These are phyloP conservation scores for Pseudococcus viburni DNA, from an alignment of 2,888 invertebrate genomes.

Conservation along the genomic window DNA sequence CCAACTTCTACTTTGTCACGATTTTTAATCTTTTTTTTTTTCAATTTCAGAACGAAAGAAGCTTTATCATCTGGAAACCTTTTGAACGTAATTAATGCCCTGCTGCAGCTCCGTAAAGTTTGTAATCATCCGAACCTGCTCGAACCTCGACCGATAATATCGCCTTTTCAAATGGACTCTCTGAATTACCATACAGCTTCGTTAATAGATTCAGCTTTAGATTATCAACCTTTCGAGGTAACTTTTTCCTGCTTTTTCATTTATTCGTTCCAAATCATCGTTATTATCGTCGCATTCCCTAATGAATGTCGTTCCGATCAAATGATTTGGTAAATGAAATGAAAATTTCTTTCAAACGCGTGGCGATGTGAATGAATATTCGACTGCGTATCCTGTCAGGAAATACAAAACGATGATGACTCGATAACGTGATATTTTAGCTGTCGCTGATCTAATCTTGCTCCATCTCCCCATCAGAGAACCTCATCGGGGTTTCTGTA, in stretches of 20 bases:
- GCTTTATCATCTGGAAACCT: constrained; percentile 93
- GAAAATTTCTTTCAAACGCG: constrained; percentile 54
- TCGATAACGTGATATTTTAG: no score
- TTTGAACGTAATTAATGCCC: constrained; percentile 93
- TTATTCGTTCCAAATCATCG: constrained; percentile 25
- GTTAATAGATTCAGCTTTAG: constrained; percentile 79
- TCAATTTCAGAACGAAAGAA: constrained; percentile 84
- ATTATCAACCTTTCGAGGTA: constrained; percentile 84
- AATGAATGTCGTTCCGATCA: constrained; percentile 7
- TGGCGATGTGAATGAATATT: background rate
- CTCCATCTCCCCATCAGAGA: no score
- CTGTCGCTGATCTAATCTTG: background rate
- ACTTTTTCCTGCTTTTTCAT: constrained; percentile 67
- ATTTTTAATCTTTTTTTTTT: no score
- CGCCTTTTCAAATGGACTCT: constrained; percentile 91
- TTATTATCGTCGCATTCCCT: background rate
- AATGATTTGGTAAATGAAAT: constrained; percentile 43
- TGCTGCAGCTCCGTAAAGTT: constrained; percentile 97
- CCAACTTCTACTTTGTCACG: no score
- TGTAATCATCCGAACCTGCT: constrained; percentile 99
- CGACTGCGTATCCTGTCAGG: constrained; percentile 53
- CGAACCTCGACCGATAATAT: constrained; percentile 94
- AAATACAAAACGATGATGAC: background rate
- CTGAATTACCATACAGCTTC: constrained; percentile 82
- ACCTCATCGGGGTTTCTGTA: no score